These are phyloP conservation scores for Whitmania pigra DNA, from an alignment of 1,140 invertebrate species.

Conservation along the genomic window DNA sequence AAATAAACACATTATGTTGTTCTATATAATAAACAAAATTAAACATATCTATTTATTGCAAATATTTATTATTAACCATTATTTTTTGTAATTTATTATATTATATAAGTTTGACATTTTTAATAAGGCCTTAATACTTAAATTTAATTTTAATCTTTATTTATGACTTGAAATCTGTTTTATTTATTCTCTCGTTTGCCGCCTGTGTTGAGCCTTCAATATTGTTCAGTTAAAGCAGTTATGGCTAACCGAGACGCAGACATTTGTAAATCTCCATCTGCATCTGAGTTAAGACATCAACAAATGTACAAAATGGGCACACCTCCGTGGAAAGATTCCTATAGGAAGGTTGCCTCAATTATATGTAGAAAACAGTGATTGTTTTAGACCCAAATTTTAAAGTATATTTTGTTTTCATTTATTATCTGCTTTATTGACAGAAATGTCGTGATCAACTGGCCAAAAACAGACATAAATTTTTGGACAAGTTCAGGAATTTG, in stretches of 20 bases:
- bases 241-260: background rate
- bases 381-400: background rate
- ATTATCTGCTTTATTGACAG: background rate
- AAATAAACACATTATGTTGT: too few species aligned
- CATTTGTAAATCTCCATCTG: background rate
- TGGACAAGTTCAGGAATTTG: constrained; percentile 6
- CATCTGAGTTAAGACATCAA: constrained; percentile 1
- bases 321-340: constrained; percentile 8
- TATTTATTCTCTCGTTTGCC: background rate
- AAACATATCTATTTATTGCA: too few species aligned
- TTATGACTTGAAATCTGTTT: background rate
- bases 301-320: constrained; percentile 10
- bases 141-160: background rate
- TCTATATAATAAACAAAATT: too few species aligned
- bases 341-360: constrained; percentile 1
- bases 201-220: background rate
- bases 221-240: background rate
- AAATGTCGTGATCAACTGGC: background rate
- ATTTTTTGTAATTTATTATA: too few species aligned
- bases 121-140: background rate
- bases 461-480: background rate
- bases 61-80: too few species aligned
- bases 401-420: background rate
- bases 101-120: too few species aligned
- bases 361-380: background rate